Conservation (phyloP, 2,888 invertebrate genomes). For the Pandemis heparana region DNA sequence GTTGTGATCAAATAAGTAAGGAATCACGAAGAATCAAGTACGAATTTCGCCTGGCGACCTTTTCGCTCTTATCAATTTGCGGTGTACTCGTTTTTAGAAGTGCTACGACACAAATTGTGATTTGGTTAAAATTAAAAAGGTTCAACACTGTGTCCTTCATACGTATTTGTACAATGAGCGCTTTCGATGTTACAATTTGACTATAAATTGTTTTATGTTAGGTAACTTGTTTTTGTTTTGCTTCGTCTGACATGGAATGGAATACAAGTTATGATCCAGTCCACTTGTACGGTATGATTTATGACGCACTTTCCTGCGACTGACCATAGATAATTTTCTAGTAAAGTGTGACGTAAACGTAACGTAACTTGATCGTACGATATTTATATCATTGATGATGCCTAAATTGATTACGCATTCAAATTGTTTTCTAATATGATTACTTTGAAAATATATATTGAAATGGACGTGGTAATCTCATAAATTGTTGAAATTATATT, state of each 20-base stretch:
- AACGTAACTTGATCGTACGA: constrained; percentile 19
- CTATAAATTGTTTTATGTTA: too few species aligned
- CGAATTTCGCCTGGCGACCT: constrained; percentile 6
- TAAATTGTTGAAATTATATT: not conserved
- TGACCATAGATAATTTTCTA: constrained; percentile 27
- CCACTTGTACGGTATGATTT: not conserved
- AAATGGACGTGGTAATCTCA: not conserved
- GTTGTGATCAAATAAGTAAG: constrained; percentile 12
- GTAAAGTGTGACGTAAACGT: constrained; percentile 30
- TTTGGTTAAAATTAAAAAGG: constrained; percentile 6
- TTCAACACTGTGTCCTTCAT: not conserved
- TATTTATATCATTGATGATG: constrained; percentile 13
- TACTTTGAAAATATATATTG: not conserved
- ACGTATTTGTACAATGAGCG: not conserved
- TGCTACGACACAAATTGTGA: constrained; percentile 1
- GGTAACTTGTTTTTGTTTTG: not conserved
- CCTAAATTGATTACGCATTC: not conserved
- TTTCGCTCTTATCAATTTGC: constrained; percentile 10
- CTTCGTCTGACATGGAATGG: not conserved
- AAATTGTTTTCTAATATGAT: not conserved
- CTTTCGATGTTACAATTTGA: not conserved
- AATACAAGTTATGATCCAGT: not conserved
- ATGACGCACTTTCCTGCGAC: constrained; percentile 27
- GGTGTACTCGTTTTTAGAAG: constrained; percentile 8
- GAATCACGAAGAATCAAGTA: constrained; percentile 12